Evolutionary conservation across 2,888 invertebrate genomes (phyloP).

Genomic region (Polyploca ridens): DNA sequence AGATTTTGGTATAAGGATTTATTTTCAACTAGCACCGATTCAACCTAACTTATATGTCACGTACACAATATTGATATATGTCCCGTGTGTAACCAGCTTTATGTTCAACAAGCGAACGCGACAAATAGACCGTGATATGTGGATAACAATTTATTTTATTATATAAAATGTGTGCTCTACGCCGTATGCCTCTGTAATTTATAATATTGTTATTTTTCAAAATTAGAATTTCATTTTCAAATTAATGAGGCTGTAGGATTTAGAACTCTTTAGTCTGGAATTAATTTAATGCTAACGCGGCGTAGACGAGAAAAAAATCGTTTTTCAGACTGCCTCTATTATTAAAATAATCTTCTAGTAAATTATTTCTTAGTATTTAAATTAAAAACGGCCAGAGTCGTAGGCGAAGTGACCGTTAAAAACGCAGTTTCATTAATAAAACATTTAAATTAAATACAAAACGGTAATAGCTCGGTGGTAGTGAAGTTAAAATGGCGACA

Average conservation of each 20-base stretch:
- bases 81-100: constrained; percentile 26
- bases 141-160: constrained; percentile 47
- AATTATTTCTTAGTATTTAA: too few species aligned
- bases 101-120: constrained; percentile 40
- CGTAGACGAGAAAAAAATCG: background rate
- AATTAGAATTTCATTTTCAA: background rate
- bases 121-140: constrained; percentile 57
- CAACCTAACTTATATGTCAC: background rate
- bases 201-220: background rate
- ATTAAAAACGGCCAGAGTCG: too few species aligned
- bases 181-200: constrained; percentile 12
- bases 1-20: background rate
- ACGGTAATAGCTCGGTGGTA: too few species aligned
- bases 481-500: too few species aligned
- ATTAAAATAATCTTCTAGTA: too few species aligned
- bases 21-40: background rate
- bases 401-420: too few species aligned
- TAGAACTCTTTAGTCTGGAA: background rate
- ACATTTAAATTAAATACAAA: too few species aligned
- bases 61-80: background rate
- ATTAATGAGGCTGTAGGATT: too few species aligned
- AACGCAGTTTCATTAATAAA: too few species aligned
- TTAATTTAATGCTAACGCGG: background rate
- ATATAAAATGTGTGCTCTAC: constrained; percentile 35
- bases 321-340: background rate